phyloP scores from a whole-genome alignment of 2,888 invertebrate species.

The Meliscaeva auricollis region DNA sequence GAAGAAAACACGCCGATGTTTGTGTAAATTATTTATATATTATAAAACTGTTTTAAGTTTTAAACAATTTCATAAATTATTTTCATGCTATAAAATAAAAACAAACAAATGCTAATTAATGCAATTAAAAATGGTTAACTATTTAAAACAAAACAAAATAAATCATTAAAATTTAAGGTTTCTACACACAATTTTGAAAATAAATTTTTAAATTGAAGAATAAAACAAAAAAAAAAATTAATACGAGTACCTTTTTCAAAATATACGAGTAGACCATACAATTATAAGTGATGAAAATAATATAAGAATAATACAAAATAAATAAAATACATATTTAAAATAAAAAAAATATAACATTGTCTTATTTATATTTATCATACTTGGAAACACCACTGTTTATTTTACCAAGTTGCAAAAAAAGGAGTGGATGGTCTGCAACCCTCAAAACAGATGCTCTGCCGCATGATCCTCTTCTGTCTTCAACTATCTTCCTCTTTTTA shows the following conservation, averaged over 20 bases:
- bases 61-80: constrained; percentile 75
- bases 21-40: constrained; percentile 60
- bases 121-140: constrained; percentile 54
- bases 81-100: constrained; percentile 63
- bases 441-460: no score
- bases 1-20: constrained; percentile 53
- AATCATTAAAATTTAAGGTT: constrained; percentile 68
- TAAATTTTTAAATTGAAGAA: constrained; percentile 29
- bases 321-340: constrained; percentile 57
- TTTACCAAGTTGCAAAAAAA: no score
- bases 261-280: constrained; percentile 57
- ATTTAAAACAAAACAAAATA: neutral
- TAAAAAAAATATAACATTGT: constrained; percentile 53
- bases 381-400: no score
- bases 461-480: no score
- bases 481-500: no score
- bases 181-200: constrained; percentile 58
- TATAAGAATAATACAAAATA: constrained; percentile 55
- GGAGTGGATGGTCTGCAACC: no score
- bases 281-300: constrained; percentile 64
- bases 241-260: constrained; percentile 74
- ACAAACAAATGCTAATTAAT: constrained; percentile 54
- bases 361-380: no score
- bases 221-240: constrained; percentile 25
- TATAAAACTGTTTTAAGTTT: constrained; percentile 79